Conservation (phyloP, 2,888 invertebrate genomes). For the Tortrix viridana region DNA sequence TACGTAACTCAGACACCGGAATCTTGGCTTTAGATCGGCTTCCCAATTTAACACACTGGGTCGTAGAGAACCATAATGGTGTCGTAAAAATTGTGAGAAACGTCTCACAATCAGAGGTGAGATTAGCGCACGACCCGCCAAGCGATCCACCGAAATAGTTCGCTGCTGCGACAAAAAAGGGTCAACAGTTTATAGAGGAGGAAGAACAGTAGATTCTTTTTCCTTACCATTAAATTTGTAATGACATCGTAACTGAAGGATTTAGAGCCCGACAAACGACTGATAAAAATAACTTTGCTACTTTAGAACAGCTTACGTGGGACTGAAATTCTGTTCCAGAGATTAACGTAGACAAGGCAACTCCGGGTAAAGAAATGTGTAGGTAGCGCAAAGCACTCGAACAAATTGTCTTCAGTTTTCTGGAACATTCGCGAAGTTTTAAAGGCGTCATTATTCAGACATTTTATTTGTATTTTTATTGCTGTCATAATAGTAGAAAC, state of each 20-base stretch:
- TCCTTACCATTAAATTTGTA: slow-evolving; percentile 48
- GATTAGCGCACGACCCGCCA: slow-evolving; percentile 63
- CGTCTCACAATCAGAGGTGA: slow-evolving; percentile 71
- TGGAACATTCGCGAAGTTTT: slow-evolving; percentile 29
- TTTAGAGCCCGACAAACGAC: slow-evolving; percentile 44
- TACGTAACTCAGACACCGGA: slow-evolving; percentile 21
- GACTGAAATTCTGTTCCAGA: slow-evolving; percentile 43
- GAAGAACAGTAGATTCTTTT: slow-evolving; percentile 47
- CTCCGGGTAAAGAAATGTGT: slow-evolving; percentile 32
- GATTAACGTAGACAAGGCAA: slow-evolving; percentile 38
- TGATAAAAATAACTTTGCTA: slow-evolving; percentile 45
- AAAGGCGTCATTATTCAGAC: slow-evolving; percentile 29
- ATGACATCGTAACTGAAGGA: slow-evolving; percentile 48
- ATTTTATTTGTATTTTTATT: slow-evolving; percentile 36
- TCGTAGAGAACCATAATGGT: slow-evolving; percentile 58
- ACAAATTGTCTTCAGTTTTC: slow-evolving; percentile 35
- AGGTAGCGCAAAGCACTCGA: slow-evolving; percentile 30
- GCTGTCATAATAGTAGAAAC: slow-evolving; percentile 28
- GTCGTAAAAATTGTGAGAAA: slow-evolving; percentile 74
- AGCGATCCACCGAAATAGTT: slow-evolving; percentile 47
- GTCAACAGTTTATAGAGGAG: slow-evolving; percentile 66
- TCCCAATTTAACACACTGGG: slow-evolving; percentile 57
- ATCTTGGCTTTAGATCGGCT: slow-evolving; percentile 52
- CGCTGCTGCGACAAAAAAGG: slow-evolving; percentile 62
- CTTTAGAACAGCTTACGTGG: slow-evolving; percentile 46